A percentile compares a stretch with the other conserved stretches of the same genome.
Conservation (phyloP, 2,888 invertebrate genomes). For the Agrilus cyanescens region DNA sequence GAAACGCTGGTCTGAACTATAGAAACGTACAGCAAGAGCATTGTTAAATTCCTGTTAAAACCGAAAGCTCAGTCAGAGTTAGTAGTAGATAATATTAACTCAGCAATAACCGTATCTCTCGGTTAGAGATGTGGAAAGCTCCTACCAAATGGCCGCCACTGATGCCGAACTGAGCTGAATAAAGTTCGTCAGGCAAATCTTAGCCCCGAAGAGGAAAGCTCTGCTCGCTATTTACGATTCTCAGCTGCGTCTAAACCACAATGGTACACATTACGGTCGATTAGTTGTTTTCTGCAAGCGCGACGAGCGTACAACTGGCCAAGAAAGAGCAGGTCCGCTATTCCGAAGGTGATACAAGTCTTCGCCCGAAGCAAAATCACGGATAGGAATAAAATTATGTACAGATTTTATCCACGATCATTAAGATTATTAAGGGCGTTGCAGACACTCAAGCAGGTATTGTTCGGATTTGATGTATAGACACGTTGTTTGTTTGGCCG, state of each 20-base stretch:
- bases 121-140: too few relatives aligned
- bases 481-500: slow-evolving; percentile 30
- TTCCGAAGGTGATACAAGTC: slow-evolving; percentile 30
- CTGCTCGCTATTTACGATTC: slow-evolving; percentile 18
- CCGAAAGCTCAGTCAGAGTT: too few relatives aligned
- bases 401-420: slow-evolving; percentile 38
- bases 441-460: slow-evolving; percentile 32
- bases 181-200: slow-evolving; percentile 26
- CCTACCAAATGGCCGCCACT: too few relatives aligned
- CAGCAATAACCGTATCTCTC: too few relatives aligned
- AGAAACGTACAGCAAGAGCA: too few relatives aligned
- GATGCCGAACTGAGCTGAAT: slow-evolving; percentile 16
- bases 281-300: slow-evolving; percentile 7
- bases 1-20: too few relatives aligned
- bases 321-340: slow-evolving; percentile 20
- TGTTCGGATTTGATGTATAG: slow-evolving; percentile 33
- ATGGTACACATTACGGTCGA: slow-evolving; percentile 22
- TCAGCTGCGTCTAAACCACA: slow-evolving; percentile 20
- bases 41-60: too few relatives aligned
- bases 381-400: slow-evolving; percentile 36
- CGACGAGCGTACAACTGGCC: background rate
- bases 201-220: slow-evolving; percentile 21
- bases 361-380: slow-evolving; percentile 32
- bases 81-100: too few relatives aligned
- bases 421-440: slow-evolving; percentile 38